These are phyloP conservation scores for Melanotaenia pygmaea DNA, from an alignment of 2,797 vertebrate species.

Conservation along the genomic window DNA sequence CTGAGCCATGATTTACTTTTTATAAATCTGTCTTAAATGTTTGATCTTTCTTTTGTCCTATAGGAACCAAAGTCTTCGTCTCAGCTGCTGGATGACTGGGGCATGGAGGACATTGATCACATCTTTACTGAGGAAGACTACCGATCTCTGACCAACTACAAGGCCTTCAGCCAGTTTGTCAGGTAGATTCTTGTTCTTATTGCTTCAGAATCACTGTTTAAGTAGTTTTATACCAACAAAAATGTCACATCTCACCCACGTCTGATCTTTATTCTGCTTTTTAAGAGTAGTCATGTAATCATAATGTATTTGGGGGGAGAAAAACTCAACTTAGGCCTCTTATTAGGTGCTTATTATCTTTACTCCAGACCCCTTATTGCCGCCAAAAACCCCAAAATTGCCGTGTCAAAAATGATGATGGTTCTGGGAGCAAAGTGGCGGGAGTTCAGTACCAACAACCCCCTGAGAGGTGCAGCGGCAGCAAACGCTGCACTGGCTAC, in stretches of 20 bases:
- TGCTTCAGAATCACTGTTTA: background rate
- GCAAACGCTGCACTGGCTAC: conserved; percentile 91
- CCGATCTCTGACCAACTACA: conserved; percentile 96
- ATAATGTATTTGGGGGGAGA: background rate
- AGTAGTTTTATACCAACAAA: background rate
- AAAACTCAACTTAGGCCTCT: rapidly evolving
- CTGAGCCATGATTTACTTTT: background rate
- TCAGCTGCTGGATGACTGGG: conserved; percentile 96
- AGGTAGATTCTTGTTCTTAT: conserved; percentile 76
- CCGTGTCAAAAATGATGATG: conserved; percentile 99
- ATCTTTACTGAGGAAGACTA: conserved; percentile 96
- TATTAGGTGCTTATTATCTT: background rate
- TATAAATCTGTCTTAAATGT: background rate
- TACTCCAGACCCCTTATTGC: conserved; percentile 91
- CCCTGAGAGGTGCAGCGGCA: conserved; percentile 92
- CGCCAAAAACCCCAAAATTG: conserved; percentile 98
- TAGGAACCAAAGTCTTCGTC: conserved; percentile 96
- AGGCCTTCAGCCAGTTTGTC: conserved; percentile 98
- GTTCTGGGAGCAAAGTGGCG: conserved; percentile 98
- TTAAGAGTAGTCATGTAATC: background rate
- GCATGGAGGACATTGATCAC: conserved; percentile 98
- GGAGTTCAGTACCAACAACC: conserved; percentile 98
- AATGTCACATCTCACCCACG: background rate
- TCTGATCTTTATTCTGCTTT: background rate
- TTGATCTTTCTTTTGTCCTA: conserved; percentile 19